Evolutionary conservation across 64 coral and sea anemone genomes (phyloP), one percentile per base, ranked within the genome.

Genomic region (Dendrophyllia cribrosa): DNA sequence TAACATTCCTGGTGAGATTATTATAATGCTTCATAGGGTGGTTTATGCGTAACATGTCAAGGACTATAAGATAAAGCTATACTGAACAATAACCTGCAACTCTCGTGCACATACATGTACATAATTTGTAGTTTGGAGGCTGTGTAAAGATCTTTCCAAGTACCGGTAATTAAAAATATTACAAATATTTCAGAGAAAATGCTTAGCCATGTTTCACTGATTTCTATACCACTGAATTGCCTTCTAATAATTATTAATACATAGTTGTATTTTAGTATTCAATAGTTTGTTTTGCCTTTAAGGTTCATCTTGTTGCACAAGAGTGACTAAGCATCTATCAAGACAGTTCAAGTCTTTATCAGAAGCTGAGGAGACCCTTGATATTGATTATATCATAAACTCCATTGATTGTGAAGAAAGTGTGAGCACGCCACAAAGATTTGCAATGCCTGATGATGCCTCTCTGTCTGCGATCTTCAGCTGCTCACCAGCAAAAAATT

Each of bases 361-460:
- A 24, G 77, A 89, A 58, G 93, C 93, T 6, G 93, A 89, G 59
- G 76, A 74, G 61, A 22, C 50, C 51, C 70, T 84, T 4, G 9
- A 83, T 17, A 85, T 94, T 77, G 77, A 94, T 51, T 89, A 89
- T 94, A 62, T 86, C 5, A 49, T 83, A 0, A 66, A 89, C n/a
- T 75, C 51, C 23, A 23, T 24, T 15, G 43, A 20, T 51, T 85
- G 21, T 46, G 21, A 70, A 22, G 34, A 75, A 58, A 14, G 13
- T 45, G 17, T 2, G 14, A 52, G 25, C 78, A 75, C 79, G n/a
- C 66, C 9, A 68, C 17, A 76, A 9, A 85, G 43, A 58, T 45
- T 26, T 70, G 21, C 56, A 25, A 56, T 58, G 22, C 50, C n/a
- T 16, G 68, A 51, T 12, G 59, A 59, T 89, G 73, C 43, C 7